Evolutionary conservation across 2,888 invertebrate genomes (phyloP).

Genomic region (Carterocephalus palaemon): DNA sequence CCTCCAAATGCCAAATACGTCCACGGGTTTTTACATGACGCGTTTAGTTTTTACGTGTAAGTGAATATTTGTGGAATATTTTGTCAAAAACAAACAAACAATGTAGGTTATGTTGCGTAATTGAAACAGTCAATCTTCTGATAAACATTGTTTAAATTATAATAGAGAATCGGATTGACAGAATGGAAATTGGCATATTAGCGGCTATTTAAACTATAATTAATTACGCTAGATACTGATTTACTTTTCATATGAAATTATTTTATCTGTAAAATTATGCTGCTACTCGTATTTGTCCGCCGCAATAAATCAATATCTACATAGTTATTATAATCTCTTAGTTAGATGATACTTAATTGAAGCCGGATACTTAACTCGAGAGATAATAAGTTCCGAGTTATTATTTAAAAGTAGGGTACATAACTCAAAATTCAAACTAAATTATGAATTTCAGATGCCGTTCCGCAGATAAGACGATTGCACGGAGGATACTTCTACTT

Average conservation of each 20-base stretch:
- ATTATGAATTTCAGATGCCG: slow-evolving; percentile 34
- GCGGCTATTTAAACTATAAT: slow-evolving; percentile 1
- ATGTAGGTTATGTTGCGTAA: not conserved
- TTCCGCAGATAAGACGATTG: slow-evolving; percentile 41
- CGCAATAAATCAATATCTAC: no score
- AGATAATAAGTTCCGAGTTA: slow-evolving; percentile 16
- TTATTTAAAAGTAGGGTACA: slow-evolving; percentile 16
- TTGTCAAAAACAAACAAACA: no score
- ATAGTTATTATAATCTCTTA: no score
- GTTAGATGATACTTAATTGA: no score
- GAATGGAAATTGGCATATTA: slow-evolving; percentile 3
- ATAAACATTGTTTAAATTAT: slow-evolving; percentile 8
- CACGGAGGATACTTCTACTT: slow-evolving; percentile 45
- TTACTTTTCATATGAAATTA: slow-evolving; percentile 2
- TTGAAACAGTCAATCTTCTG: slow-evolving; percentile 12
- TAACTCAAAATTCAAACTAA: slow-evolving; percentile 19
- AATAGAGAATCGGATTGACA: slow-evolving; percentile 5
- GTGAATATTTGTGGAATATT: no score
- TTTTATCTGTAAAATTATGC: slow-evolving; percentile 4
- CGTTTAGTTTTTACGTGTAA: no score
- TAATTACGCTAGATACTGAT: slow-evolving; percentile 9
- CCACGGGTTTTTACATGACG: no score
- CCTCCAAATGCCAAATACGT: no score
- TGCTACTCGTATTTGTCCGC: no score
- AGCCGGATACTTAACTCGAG: slow-evolving; percentile 11